Evolutionary conservation across 1,140 invertebrate genomes (phyloP).

Genomic region (Brachionus manjavacas): DNA sequence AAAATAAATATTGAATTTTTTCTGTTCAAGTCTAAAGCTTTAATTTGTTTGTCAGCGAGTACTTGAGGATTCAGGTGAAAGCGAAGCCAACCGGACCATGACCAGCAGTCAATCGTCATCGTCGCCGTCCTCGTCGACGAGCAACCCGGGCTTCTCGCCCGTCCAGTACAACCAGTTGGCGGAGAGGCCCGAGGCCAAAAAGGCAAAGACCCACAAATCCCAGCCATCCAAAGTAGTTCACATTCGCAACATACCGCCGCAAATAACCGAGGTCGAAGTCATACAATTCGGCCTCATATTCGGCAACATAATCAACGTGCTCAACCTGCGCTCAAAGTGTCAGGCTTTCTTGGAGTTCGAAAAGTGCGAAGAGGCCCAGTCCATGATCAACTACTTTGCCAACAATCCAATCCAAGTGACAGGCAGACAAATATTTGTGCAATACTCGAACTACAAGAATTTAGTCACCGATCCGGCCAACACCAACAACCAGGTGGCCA

Average conservation of each 20-base stretch:
- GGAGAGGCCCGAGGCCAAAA: slow-evolving; percentile 28
- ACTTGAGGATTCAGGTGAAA: slow-evolving; percentile 24
- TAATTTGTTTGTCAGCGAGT: slow-evolving; percentile 17
- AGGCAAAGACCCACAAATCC: neutral
- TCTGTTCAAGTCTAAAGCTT: neutral
- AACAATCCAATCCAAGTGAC: slow-evolving; percentile 69
- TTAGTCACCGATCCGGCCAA: slow-evolving; percentile 58
- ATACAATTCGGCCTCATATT: slow-evolving; percentile 88
- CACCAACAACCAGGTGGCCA: slow-evolving; percentile 64
- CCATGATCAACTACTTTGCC: slow-evolving; percentile 86
- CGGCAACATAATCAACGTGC: slow-evolving; percentile 83
- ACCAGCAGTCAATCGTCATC: slow-evolving; percentile 10
- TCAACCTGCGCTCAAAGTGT: slow-evolving; percentile 86
- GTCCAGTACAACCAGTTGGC: neutral
- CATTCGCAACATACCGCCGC: slow-evolving; percentile 89
- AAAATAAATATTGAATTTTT: neutral
- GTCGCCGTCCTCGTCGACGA: neutral
- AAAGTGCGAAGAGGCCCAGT: slow-evolving; percentile 77
- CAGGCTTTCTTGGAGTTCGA: slow-evolving; percentile 93
- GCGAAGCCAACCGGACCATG: neutral
- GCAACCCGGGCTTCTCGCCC: neutral
- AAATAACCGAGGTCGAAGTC: slow-evolving; percentile 86
- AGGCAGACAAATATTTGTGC: slow-evolving; percentile 84
- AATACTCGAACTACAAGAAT: slow-evolving; percentile 85
- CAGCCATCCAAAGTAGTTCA: slow-evolving; percentile 86